Base-by-base conservation (phyloP, 2,797 vertebrate genomes). In the Pangasius macronema region DNA sequence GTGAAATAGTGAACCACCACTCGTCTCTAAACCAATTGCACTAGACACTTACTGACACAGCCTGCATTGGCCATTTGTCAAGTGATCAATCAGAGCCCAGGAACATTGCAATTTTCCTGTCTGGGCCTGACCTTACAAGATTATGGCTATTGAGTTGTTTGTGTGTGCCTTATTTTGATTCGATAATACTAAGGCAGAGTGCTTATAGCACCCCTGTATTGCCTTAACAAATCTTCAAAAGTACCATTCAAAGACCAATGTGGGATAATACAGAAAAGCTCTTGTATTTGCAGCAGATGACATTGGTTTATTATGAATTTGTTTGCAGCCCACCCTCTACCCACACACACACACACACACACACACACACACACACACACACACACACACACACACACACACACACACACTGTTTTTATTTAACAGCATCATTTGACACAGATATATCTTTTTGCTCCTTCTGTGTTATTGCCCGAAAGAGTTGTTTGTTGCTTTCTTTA, bases 11-110 rank as follows among this genome's bases (percentile, higher is more conserved):
- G 85, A 80, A 42, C 90, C 87, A 65, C 82, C 68, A 53, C 85
- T 39, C 80, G 68, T 63, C 87, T 83, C 83, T 91, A 90, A 91
- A 87, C 87, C 80, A 55, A 89, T 90, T 91, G 86, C 70, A 79
- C 49, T 72, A 27, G 82, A 88, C 85, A 87, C 83, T 65, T 88
- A 53, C 85, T 80, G 83, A 90, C 86, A 77, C 36, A 22, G 59
- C 42, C 67, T 79, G 65, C 59, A 61, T 86, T 33, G 57, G 46
- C 42, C 85, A 88, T 91, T 90, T 67, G 85, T 87, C 73, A 87
- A 59, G 61, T 57, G 42, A 89, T 88, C 87, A 83, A 84, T 89
- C 86, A 82, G 36, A 85, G 68, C 53, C 65, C n/a, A 16, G 57
- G 77, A 88, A 87, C 75, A 82, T 68, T 83, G 84, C 88, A 73